A percentile compares a stretch with the other conserved stretches of the same genome.
Conservation (phyloP, 2,797 vertebrate genomes). For the Todus mexicanus region DNA sequence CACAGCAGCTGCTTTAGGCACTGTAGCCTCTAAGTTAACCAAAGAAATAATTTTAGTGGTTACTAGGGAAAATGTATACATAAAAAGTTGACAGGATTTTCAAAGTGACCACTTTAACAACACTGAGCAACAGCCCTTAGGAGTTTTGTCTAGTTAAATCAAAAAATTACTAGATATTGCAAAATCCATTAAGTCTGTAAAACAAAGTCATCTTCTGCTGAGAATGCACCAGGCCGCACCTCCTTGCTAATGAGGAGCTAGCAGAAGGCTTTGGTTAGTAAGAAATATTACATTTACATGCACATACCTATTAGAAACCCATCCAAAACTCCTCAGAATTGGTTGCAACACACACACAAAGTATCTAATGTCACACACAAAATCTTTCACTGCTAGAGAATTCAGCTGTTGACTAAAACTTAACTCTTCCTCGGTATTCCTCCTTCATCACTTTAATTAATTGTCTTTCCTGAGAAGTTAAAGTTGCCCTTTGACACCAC, state of each 20-base stretch:
- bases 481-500: background rate
- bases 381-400: background rate
- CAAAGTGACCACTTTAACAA: background rate
- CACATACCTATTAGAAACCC: background rate
- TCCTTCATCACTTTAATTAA: background rate
- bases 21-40: background rate
- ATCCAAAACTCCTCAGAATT: background rate
- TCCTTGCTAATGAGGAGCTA: background rate
- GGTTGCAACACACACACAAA: background rate
- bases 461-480: background rate
- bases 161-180: background rate
- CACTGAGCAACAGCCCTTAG: background rate
- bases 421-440: fast-evolving
- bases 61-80: background rate
- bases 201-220: background rate
- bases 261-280: background rate
- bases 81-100: background rate
- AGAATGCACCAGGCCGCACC: background rate
- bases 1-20: background rate
- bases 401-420: background rate
- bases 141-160: background rate
- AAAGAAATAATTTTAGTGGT: background rate
- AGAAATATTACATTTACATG: background rate
- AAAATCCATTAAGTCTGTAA: background rate
- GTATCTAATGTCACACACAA: background rate